phyloP scores from a whole-genome alignment of 2,797 vertebrate species.

The Enteromius unitaeniatus region DNA sequence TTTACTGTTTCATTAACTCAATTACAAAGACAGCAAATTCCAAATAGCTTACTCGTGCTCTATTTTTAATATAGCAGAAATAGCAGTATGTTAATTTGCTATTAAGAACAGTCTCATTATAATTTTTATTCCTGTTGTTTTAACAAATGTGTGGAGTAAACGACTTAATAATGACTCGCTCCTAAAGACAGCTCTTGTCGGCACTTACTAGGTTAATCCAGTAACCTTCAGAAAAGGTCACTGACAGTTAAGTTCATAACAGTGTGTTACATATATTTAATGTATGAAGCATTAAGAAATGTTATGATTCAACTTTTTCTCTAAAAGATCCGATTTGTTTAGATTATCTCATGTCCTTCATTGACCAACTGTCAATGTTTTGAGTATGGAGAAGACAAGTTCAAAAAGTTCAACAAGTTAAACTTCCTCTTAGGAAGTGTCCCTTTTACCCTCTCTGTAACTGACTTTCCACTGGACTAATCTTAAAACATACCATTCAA shows the following conservation, averaged over 20 bases:
- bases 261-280: not conserved
- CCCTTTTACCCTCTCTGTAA: slow-evolving; percentile 10
- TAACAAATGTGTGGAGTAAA: not conserved
- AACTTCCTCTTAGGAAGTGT: slow-evolving; percentile 20
- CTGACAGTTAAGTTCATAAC: not conserved
- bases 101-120: not conserved
- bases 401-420: slow-evolving; percentile 21
- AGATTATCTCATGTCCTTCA: not conserved
- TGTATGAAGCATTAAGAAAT: not conserved
- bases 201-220: not conserved
- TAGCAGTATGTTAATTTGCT: not conserved
- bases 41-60: not conserved
- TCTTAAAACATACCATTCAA: slow-evolving; percentile 6
- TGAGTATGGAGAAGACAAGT: slow-evolving; percentile 3
- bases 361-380: not conserved
- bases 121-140: not conserved
- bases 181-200: not conserved
- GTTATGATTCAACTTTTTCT: not conserved
- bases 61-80: not conserved
- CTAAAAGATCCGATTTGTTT: not conserved
- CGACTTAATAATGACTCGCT: not conserved
- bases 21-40: not conserved
- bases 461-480: slow-evolving; percentile 24
- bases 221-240: not conserved
- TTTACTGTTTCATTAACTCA: not conserved